Base-by-base conservation (phyloP, 2,888 invertebrate genomes). In the Drosophila merina region DNA sequence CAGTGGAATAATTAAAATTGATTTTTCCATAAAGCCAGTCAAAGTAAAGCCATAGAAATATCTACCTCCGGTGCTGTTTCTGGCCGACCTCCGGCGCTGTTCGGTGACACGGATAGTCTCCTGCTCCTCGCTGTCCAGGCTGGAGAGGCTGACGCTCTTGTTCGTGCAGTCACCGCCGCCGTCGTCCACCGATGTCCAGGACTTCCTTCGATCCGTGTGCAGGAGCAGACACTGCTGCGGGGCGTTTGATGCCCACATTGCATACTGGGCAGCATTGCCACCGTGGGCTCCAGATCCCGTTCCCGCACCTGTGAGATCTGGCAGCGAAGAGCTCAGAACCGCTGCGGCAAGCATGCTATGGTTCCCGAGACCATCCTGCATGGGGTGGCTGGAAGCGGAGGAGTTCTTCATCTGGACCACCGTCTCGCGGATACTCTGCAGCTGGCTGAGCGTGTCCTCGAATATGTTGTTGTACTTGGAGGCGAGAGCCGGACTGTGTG, bases 171-270 rank as follows among this genome's bases (percentile, higher is more conserved):
- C 93, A 64, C 93, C 93, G 63, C 92, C 92, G 52, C 93, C 92
- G 88, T 95, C 95, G 89, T 97, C 97, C 63, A 96, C 93, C n/a
- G 96, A 96, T 4, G 97, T 96, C 97, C 97, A 97, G 75, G 97
- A 97, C 89, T 96, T 94, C 78, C 97, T 93, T 2, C 96, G 93
- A 69, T 92, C 91, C 7, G 90, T 85, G 74, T 91, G 90, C 58
- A 91, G 78, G n/a, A 91, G 80, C 25, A 91, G 79, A 74, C 90
- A 90, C 71, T 91, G 91, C 57, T 91, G 91, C 10, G 88, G 88
- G 4, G 89, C 84, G 25, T 89, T 84, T 8, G 71, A 70, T 36
- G 91, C 88, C 91, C 92, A 92, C 80, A 91, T 90, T 45, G 84
- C 73, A 64, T 76, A 85, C 10, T 81, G 77, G 0, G 76, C 69